Conservation (phyloP, 2,113 vertebrate species). For the Thryonomys swinderianus region DNA sequence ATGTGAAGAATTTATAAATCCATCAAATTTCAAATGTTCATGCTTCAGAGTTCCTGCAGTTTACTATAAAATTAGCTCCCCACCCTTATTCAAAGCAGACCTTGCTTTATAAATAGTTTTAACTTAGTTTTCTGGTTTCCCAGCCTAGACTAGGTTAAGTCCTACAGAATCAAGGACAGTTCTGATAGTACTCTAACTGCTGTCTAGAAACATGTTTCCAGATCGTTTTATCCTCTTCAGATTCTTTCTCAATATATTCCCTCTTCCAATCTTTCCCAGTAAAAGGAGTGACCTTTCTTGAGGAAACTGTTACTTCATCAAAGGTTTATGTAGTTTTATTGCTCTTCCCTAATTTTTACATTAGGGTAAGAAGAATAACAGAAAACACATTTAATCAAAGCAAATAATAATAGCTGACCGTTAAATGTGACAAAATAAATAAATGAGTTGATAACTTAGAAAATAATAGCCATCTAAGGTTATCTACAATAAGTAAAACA, state of each 20-base stretch:
- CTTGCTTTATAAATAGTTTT: not conserved
- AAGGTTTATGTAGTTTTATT: not conserved
- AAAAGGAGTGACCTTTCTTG: not conserved
- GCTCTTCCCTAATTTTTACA: not conserved
- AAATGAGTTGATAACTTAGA: not conserved
- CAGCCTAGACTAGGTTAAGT: not conserved
- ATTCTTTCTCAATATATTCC: not conserved
- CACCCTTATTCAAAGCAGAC: not conserved
- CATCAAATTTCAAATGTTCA: not conserved
- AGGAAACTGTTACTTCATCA: not conserved
- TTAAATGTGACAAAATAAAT: not conserved
- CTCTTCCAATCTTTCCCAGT: not conserved
- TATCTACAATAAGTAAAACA: not conserved
- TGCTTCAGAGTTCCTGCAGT: not conserved
- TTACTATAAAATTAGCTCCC: not conserved
- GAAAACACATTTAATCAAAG: conserved; percentile 10
- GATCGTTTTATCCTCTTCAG: not conserved
- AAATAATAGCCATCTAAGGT: not conserved
- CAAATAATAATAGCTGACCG: not conserved
- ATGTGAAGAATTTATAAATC: not conserved
- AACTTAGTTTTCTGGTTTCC: conserved; percentile 23
- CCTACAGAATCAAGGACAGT: not conserved
- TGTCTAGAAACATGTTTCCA: not conserved
- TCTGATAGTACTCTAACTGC: not conserved
- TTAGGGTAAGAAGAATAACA: conserved; percentile 3